These are phyloP conservation scores for Drosophila greeni DNA, from an alignment of 2,888 invertebrate species.

Conservation along the genomic window DNA sequence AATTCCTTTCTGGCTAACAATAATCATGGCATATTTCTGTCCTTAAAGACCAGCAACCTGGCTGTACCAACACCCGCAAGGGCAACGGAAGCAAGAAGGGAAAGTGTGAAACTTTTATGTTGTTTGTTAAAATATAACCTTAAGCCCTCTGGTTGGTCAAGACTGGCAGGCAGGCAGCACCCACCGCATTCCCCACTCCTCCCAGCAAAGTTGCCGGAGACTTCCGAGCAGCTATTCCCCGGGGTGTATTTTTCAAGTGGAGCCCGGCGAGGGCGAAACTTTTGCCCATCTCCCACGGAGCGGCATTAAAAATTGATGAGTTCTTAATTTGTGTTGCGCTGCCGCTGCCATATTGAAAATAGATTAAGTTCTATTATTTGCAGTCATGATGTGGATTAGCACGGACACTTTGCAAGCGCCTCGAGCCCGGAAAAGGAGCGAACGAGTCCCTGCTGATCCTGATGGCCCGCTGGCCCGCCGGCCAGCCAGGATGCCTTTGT, in stretches of 20 bases:
- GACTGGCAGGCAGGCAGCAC: slow-evolving; percentile 14
- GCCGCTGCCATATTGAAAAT: slow-evolving; percentile 72
- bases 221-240: slow-evolving; percentile 54
- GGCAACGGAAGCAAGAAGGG: slow-evolving; percentile 32
- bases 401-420: slow-evolving; percentile 57
- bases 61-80: slow-evolving; percentile 25
- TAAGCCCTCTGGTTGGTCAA: slow-evolving; percentile 54
- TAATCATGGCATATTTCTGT: slow-evolving; percentile 16
- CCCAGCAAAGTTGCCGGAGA: slow-evolving; percentile 30
- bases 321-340: slow-evolving; percentile 74
- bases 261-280: slow-evolving; percentile 28
- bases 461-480: slow-evolving; percentile 25
- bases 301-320: slow-evolving; percentile 74
- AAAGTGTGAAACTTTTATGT: slow-evolving; percentile 66
- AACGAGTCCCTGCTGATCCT: slow-evolving; percentile 11
- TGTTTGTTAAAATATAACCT: slow-evolving; percentile 63
- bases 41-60: slow-evolving; percentile 22
- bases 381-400: slow-evolving; percentile 75
- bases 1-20: neutral
- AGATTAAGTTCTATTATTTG: slow-evolving; percentile 76
- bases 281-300: slow-evolving; percentile 47
- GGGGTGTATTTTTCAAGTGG: slow-evolving; percentile 65
- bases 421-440: slow-evolving; percentile 12
- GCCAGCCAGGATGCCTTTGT: slow-evolving; percentile 52
- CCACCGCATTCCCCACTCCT: neutral